A percentile compares a stretch with the other conserved stretches of the same genome.
Evolutionary conservation across 1,140 invertebrate species (phyloP).

Genomic region (Rhizoglyphus robini): DNA sequence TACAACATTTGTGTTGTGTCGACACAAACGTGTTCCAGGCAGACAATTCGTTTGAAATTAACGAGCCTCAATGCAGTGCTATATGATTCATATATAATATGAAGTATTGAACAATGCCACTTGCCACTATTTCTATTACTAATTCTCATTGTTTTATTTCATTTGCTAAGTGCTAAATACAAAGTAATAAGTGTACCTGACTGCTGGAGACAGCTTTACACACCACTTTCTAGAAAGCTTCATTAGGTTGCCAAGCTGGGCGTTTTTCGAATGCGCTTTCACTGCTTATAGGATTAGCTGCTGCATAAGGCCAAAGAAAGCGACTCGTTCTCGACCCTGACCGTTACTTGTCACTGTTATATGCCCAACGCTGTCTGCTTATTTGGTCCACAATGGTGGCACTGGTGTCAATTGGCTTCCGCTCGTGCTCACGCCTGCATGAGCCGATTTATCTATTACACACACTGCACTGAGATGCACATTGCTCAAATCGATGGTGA

Average conservation of each 20-base stretch:
- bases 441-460: not conserved
- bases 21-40: no score
- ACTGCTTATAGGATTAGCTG: not conserved
- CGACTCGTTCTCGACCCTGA: not conserved
- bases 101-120: no score
- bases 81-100: no score
- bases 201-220: not conserved
- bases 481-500: not conserved
- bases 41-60: no score
- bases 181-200: not conserved
- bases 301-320: no score
- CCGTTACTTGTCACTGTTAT: constrained; percentile 6
- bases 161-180: not conserved
- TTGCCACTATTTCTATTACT: no score
- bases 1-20: no score
- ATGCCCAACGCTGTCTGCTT: not conserved
- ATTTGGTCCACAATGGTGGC: no score
- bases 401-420: no score
- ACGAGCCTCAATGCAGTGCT: no score
- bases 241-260: not conserved
- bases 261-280: no score
- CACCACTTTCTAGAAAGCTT: not conserved
- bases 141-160: not conserved
- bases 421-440: not conserved
- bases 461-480: no score